Percentiles rank a stretch among this genome's conserved stretches.
Evolutionary conservation across 2,888 invertebrate genomes (phyloP).

Genomic region (Himalopsyche tibetana): DNA sequence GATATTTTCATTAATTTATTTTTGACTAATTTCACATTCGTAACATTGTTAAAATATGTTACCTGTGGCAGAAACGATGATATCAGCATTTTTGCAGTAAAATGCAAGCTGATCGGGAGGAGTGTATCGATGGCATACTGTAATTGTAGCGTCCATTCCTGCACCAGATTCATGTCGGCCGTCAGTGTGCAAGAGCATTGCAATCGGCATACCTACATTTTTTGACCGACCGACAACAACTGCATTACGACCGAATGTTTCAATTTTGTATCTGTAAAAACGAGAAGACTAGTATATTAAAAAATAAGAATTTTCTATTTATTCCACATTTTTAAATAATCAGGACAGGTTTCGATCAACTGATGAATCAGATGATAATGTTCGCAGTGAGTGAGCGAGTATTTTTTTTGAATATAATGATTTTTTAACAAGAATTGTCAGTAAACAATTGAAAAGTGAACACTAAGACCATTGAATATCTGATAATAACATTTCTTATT

Average conservation of each 20-base stretch:
- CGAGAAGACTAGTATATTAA: background rate
- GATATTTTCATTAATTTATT: too few species aligned
- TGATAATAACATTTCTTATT: too few species aligned
- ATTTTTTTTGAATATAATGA: too few species aligned
- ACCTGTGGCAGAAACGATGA: constrained; percentile 87
- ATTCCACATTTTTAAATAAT: too few species aligned
- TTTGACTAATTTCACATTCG: too few species aligned
- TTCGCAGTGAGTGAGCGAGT: too few species aligned
- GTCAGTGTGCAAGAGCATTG: constrained; percentile 89
- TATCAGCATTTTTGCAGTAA: constrained; percentile 85
- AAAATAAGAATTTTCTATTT: too few species aligned
- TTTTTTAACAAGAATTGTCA: too few species aligned
- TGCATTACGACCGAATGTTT: constrained; percentile 90
- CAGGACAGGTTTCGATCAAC: too few species aligned
- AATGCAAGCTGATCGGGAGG: constrained; percentile 84
- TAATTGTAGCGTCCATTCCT: constrained; percentile 91
- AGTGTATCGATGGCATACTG: constrained; percentile 92
- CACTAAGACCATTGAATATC: background rate
- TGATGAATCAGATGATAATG: too few species aligned
- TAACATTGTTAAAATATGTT: constrained; percentile 60
- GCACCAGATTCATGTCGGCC: constrained; percentile 80
- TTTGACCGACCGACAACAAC: constrained; percentile 94
- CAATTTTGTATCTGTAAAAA: constrained; percentile 75
- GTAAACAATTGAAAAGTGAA: too few species aligned
- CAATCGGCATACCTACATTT: constrained; percentile 94